Conservation (phyloP, 2,888 invertebrate species). For the Prostheceraeus crozeri region DNA sequence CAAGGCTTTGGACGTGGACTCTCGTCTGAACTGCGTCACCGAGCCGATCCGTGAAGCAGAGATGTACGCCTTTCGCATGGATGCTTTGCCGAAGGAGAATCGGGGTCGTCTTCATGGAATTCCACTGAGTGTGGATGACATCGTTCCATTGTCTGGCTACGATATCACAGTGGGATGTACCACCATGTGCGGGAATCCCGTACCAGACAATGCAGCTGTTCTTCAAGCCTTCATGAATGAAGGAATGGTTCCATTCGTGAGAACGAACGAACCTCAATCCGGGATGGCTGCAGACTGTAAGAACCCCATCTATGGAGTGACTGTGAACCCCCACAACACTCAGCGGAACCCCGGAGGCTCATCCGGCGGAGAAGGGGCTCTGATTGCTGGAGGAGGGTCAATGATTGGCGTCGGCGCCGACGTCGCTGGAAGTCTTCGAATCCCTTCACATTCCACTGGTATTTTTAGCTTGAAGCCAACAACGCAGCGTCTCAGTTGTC, state of each 20-base stretch:
- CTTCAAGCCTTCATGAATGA: not conserved
- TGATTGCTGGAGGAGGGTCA: conserved; percentile 51
- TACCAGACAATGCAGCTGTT: not conserved
- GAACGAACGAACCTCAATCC: conserved; percentile 55
- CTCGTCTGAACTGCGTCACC: conserved; percentile 45
- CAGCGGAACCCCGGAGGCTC: conserved; percentile 51
- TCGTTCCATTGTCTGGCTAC: conserved; percentile 44
- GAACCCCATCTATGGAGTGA: too few relatives aligned
- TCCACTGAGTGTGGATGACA: conserved; percentile 50
- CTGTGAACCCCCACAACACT: conserved; percentile 49
- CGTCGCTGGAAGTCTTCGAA: conserved; percentile 53
- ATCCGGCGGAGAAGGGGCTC: conserved; percentile 53
- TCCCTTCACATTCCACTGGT: conserved; percentile 55
- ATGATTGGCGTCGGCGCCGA: conserved; percentile 55
- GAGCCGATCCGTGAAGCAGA: conserved; percentile 45
- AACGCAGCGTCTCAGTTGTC: conserved; percentile 43
- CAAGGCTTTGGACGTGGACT: conserved; percentile 43
- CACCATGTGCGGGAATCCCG: not conserved
- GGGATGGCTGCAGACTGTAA: conserved; percentile 52
- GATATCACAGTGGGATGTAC: conserved; percentile 16
- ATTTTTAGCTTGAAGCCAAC: conserved; percentile 52
- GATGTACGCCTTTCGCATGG: too few relatives aligned
- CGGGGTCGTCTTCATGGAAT: conserved; percentile 48
- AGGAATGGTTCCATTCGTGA: conserved; percentile 56
- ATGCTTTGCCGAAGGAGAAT: conserved; percentile 35